These are phyloP conservation scores for Trissolcus basalis DNA, from an alignment of 1,140 invertebrate genomes.

Conservation along the genomic window DNA sequence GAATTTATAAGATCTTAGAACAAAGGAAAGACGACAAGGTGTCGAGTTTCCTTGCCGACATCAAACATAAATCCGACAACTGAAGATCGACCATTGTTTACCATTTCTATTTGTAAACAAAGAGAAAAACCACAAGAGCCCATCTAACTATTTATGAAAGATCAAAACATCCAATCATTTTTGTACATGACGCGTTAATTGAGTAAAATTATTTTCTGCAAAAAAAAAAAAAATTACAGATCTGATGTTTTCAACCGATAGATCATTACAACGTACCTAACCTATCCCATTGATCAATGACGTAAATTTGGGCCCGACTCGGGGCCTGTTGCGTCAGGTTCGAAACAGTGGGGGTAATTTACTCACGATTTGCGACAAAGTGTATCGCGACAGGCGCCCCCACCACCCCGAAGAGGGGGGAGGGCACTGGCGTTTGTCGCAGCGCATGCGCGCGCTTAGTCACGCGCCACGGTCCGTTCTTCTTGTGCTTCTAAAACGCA, in stretches of 20 bases:
- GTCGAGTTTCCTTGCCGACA: neutral
- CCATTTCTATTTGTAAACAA: too few species aligned
- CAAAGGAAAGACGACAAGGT: neutral
- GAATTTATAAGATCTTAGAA: neutral
- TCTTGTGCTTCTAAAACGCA: slow-evolving; percentile 72
- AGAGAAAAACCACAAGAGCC: neutral
- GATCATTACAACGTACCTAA: slow-evolving; percentile 8
- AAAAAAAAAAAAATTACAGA: neutral
- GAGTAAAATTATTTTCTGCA: neutral
- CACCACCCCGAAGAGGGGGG: neutral
- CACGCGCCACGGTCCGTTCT: slow-evolving; percentile 57
- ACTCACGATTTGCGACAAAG: slow-evolving; percentile 20
- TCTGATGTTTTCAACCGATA: neutral
- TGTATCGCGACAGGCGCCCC: slow-evolving; percentile 25
- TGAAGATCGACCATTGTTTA: too few species aligned
- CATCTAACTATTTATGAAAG: too few species aligned
- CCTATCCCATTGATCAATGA: slow-evolving; percentile 42
- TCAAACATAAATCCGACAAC: neutral
- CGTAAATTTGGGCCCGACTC: slow-evolving; percentile 51
- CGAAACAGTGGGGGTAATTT: slow-evolving; percentile 2
- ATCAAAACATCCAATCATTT: too few species aligned
- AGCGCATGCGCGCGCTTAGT: slow-evolving; percentile 63
- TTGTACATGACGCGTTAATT: too few species aligned
- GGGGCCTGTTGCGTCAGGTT: slow-evolving; percentile 31
- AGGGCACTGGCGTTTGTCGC: slow-evolving; percentile 11